These are phyloP conservation scores for Crocuta crocuta DNA, from an alignment of 2,113 vertebrate genomes.

Conservation along the genomic window DNA sequence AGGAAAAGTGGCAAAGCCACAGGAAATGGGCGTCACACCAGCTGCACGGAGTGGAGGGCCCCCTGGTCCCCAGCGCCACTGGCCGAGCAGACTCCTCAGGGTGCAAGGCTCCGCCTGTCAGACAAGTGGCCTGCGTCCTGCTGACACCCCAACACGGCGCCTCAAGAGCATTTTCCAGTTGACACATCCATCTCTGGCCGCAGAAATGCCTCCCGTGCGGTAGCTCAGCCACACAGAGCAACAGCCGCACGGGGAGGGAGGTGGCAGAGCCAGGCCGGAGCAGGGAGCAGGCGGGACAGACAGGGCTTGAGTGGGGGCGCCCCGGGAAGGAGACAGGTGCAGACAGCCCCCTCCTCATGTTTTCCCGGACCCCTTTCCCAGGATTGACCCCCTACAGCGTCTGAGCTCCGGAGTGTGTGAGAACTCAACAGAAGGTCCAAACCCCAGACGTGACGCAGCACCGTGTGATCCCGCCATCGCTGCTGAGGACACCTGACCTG, in stretches of 20 bases:
- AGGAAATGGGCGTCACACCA: not conserved
- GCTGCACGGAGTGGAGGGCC: not conserved
- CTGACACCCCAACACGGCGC: not conserved
- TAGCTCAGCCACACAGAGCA: not conserved
- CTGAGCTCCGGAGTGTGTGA: not conserved
- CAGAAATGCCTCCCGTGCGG: not conserved
- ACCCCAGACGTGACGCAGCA: too few relatives aligned
- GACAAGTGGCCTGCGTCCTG: not conserved
- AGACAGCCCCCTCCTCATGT: not conserved
- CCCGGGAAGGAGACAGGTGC: too few relatives aligned
- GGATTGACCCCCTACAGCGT: not conserved
- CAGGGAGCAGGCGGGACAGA: not conserved
- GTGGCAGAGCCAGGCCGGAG: not conserved
- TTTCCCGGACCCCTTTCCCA: not conserved
- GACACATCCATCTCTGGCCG: not conserved
- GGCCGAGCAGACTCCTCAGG: not conserved
- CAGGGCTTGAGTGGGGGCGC: fast-evolving
- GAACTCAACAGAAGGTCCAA: not conserved
- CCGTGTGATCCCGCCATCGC: too few relatives aligned
- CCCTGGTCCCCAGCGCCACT: fast-evolving
- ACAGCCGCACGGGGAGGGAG: not conserved
- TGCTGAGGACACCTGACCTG: not conserved
- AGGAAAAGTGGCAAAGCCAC: not conserved
- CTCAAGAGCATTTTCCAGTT: not conserved
- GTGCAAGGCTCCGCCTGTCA: not conserved